A percentile compares a stretch with the other conserved stretches of the same genome.
Evolutionary conservation across 2,888 invertebrate species (phyloP).

Genomic region (Eurytoma californica): DNA sequence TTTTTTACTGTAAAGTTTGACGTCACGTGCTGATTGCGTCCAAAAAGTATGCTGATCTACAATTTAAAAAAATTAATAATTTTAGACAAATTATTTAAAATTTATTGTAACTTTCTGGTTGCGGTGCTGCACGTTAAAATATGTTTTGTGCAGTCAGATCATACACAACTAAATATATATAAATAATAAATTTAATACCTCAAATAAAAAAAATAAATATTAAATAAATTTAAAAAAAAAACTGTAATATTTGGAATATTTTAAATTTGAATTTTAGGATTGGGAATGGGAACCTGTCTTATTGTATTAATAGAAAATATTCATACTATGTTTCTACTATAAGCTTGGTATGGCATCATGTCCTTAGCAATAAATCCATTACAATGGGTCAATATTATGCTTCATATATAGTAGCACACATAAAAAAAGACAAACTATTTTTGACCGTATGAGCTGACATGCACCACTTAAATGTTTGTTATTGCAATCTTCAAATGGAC

Average conservation of each 20-base stretch:
- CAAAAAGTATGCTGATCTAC: slow-evolving; percentile 17
- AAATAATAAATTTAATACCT: slow-evolving; percentile 1
- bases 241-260: background rate
- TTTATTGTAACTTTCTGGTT: slow-evolving; percentile 21
- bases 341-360: slow-evolving; percentile 72
- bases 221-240: background rate
- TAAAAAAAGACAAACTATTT: slow-evolving; percentile 25
- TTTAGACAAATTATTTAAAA: slow-evolving; percentile 5
- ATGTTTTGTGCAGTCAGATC: slow-evolving; percentile 69
- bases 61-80: slow-evolving; percentile 10
- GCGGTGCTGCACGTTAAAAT: slow-evolving; percentile 12
- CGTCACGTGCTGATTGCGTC: slow-evolving; percentile 13
- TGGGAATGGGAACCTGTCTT: slow-evolving; percentile 33
- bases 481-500: slow-evolving; percentile 43
- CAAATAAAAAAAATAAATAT: background rate
- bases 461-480: slow-evolving; percentile 60
- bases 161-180: slow-evolving; percentile 62
- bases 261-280: slow-evolving; percentile 25
- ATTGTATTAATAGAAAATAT: slow-evolving; percentile 31
- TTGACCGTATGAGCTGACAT: slow-evolving; percentile 70
- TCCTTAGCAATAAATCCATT: slow-evolving; percentile 55
- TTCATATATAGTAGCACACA: background rate
- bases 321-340: slow-evolving; percentile 5
- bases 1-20: background rate
- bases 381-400: slow-evolving; percentile 14